Evolutionary conservation across 2,113 vertebrate species (phyloP).

Genomic region (Carlito syrichta): DNA sequence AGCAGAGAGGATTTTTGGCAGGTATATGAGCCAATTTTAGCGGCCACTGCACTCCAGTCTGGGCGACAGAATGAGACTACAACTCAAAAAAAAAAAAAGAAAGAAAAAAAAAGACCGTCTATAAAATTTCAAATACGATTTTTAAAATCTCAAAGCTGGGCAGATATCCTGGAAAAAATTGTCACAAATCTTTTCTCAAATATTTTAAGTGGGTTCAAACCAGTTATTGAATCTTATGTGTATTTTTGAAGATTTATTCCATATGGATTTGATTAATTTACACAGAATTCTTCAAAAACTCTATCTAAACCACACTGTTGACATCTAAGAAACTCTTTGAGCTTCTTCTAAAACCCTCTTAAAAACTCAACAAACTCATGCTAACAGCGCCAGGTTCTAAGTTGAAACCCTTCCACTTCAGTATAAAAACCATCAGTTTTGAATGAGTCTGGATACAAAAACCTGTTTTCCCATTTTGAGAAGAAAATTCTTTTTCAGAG

Average conservation of each 20-base stretch:
- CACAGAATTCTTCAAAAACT: constrained; percentile 6
- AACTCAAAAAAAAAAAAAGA: too few relatives aligned
- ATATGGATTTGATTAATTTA: constrained; percentile 4
- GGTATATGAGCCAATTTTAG: neutral
- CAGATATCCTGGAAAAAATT: neutral
- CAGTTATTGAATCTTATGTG: neutral
- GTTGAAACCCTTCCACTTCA: constrained; percentile 49
- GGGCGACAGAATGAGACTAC: too few relatives aligned
- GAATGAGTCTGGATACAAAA: constrained; percentile 36
- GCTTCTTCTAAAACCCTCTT: neutral
- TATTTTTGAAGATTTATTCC: neutral
- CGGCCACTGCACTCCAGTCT: too few relatives aligned
- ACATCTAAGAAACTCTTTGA: constrained; percentile 14
- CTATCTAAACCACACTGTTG: neutral
- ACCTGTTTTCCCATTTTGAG: constrained; percentile 28
- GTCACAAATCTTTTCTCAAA: neutral
- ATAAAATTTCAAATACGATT: constrained; percentile 24
- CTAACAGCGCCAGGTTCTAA: neutral
- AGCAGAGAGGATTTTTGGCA: neutral
- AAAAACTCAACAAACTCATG: neutral
- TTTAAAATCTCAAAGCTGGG: neutral
- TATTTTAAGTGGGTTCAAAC: constrained; percentile 12
- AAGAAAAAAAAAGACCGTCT: too few relatives aligned
- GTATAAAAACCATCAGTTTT: constrained; percentile 17
- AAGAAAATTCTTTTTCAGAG: constrained; percentile 23